These are phyloP conservation scores for Felis catus DNA, from an alignment of 2,113 vertebrate species.

Conservation along the genomic window F.catus_Fca126_mat1.0 CM031417.1:32582001-32582500, in stretches of 20 bases:
- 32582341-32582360: no score
- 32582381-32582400: no score
- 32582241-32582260: constrained; percentile 55
- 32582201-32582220: constrained; percentile 60
- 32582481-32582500: neutral
- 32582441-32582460: neutral
- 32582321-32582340: neutral
- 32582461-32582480: no score
- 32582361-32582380: neutral
- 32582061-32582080: neutral
- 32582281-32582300: neutral
- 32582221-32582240: constrained; percentile 61
- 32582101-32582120: neutral
- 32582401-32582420: neutral
- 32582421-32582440: neutral
- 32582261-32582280: neutral
- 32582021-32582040: rapidly evolving
- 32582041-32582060: neutral
- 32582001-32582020: neutral
- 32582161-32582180: constrained; percentile 73
- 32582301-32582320: neutral
- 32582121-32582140: constrained; percentile 61
- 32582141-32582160: constrained; percentile 62
- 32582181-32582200: constrained; percentile 59
- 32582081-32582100: neutral